These are phyloP conservation scores for Osmoderma eremita DNA, from an alignment of 2,888 invertebrate genomes.

Conservation along the genomic window DNA sequence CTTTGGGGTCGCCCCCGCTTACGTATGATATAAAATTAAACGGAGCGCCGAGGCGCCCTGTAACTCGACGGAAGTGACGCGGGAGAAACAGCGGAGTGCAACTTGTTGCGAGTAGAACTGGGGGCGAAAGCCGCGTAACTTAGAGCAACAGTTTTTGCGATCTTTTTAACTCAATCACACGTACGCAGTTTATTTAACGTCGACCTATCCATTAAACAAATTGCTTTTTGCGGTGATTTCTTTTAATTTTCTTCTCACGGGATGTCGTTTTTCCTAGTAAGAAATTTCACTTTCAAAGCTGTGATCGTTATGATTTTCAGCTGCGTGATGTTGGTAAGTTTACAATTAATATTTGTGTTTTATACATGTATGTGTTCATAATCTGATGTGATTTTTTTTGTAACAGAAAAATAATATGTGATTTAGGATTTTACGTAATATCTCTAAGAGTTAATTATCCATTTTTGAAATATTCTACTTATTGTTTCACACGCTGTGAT, in stretches of 20 bases:
- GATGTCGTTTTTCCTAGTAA: slow-evolving; percentile 22
- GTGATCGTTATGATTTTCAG: slow-evolving; percentile 28
- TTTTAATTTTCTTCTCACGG: slow-evolving; percentile 16
- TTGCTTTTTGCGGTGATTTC: slow-evolving; percentile 6
- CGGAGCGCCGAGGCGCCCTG: slow-evolving; percentile 45
- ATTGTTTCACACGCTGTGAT: too few relatives aligned
- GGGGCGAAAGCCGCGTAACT: slow-evolving; percentile 41
- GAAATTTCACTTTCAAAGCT: slow-evolving; percentile 32
- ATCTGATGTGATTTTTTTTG: too few relatives aligned
- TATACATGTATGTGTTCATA: too few relatives aligned
- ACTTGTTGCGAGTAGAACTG: slow-evolving; percentile 41
- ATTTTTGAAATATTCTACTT: too few relatives aligned
- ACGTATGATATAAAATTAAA: slow-evolving; percentile 48
- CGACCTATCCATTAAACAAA: background rate
- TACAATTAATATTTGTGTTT: background rate
- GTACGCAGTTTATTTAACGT: slow-evolving; percentile 8
- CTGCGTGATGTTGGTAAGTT: slow-evolving; percentile 22
- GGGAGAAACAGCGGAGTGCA: slow-evolving; percentile 38
- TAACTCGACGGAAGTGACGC: slow-evolving; percentile 44
- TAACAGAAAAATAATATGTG: too few relatives aligned
- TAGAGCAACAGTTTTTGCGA: slow-evolving; percentile 44
- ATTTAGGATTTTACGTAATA: too few relatives aligned
- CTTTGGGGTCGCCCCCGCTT: slow-evolving; percentile 47
- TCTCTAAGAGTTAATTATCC: too few relatives aligned
- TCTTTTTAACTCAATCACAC: slow-evolving; percentile 2